phyloP scores from a whole-genome alignment of 2,797 vertebrate species.

The Chrysolophus pictus region DNA sequence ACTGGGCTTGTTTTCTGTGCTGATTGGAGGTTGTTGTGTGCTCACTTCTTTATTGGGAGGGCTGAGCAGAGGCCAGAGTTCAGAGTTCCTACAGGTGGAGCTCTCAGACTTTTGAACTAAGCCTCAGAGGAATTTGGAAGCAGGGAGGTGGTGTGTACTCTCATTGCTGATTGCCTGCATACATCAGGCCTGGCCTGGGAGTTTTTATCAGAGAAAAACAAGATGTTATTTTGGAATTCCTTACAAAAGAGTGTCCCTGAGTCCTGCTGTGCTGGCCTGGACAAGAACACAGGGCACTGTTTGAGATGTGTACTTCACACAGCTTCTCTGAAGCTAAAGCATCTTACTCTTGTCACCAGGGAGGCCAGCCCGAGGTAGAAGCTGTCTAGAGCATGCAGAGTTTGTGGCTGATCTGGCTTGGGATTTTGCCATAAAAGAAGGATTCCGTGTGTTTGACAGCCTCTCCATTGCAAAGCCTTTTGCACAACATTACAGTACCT shows the following conservation, averaged over 20 bases:
- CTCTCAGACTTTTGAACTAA: conserved; percentile 30
- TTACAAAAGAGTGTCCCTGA: background rate
- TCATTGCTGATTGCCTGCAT: background rate
- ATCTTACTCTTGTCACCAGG: conserved; percentile 57
- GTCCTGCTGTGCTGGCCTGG: background rate
- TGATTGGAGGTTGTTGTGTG: background rate
- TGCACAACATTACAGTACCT: background rate
- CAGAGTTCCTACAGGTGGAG: conserved; percentile 57
- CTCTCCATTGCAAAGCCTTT: conserved; percentile 34
- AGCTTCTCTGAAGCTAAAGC: background rate
- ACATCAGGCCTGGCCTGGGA: background rate
- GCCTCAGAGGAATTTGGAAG: background rate
- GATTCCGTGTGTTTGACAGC: conserved; percentile 84
- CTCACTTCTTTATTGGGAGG: background rate
- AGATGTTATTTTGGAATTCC: background rate
- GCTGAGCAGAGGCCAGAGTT: background rate
- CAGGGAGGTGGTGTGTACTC: background rate
- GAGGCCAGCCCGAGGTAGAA: conserved; percentile 56
- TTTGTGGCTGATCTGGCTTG: conserved; percentile 80
- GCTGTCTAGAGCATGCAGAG: conserved; percentile 61
- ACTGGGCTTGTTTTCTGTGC: background rate
- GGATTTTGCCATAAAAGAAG: conserved; percentile 86
- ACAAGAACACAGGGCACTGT: fast-evolving
- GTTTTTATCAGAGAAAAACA: background rate
- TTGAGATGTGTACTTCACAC: fast-evolving